phyloP scores from a whole-genome alignment of 2,797 vertebrate species.

The Hapalemur alaotrensis region DNA sequence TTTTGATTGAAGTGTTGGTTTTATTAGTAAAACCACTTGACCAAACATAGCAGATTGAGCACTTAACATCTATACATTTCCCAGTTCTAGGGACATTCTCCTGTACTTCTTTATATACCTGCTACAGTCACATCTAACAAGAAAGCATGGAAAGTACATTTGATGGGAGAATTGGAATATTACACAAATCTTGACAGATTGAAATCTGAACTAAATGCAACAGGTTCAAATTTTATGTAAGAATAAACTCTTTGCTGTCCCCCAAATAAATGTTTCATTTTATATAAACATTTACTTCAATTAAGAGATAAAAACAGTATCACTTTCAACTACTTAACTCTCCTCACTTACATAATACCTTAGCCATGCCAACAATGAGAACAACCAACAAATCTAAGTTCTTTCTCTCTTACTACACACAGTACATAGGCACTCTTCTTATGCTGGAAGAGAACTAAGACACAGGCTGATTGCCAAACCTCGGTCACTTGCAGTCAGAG shows the following conservation, averaged over 20 bases:
- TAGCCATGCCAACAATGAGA: background rate
- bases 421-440: background rate
- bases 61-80: background rate
- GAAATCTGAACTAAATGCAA: conserved; percentile 16
- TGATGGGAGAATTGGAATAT: background rate
- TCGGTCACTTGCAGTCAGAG: conserved; percentile 6
- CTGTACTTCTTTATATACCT: background rate
- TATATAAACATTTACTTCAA: background rate
- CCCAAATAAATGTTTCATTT: background rate
- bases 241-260: background rate
- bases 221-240: conserved; percentile 18
- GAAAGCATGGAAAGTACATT: background rate
- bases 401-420: background rate
- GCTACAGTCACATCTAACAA: background rate
- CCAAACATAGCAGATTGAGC: background rate
- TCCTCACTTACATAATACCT: background rate
- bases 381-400: background rate
- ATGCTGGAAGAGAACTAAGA: background rate
- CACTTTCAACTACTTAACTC: background rate
- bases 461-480: background rate
- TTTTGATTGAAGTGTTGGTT: background rate
- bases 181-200: background rate
- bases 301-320: conserved; percentile 3
- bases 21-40: background rate
- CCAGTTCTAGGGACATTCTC: background rate